Conservation (phyloP, 2,888 invertebrate genomes). For the Drosophila subsilvestris region DNA sequence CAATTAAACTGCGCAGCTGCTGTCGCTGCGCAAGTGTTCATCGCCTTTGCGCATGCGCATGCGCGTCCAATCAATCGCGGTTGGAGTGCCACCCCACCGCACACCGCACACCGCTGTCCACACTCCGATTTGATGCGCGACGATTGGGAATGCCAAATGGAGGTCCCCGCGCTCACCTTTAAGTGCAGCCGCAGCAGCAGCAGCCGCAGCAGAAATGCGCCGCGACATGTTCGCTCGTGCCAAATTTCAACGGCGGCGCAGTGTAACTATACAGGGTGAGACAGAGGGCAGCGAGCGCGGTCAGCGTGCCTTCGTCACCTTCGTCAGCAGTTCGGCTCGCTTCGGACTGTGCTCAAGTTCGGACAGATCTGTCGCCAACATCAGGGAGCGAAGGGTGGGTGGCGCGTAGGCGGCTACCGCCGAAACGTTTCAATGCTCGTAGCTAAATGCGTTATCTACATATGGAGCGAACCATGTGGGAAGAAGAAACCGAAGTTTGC, state of each 20-base stretch:
- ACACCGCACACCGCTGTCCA: constrained; percentile 18
- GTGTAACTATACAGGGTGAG: too few species aligned
- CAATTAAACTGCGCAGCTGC: constrained; percentile 59
- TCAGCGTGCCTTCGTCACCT: neutral
- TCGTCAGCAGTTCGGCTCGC: neutral
- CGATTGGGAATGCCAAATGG: constrained; percentile 54
- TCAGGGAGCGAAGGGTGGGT: constrained; percentile 17
- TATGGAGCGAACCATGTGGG: constrained; percentile 9
- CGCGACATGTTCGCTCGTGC: constrained; percentile 35
- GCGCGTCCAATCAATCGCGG: constrained; percentile 52
- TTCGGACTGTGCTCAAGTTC: neutral
- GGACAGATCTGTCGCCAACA: neutral
- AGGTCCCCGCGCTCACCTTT: constrained; percentile 41
- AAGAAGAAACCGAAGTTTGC: constrained; percentile 12
- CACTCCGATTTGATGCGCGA: constrained; percentile 38
- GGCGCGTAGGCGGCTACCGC: constrained; percentile 9
- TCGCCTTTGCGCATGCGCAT: constrained; percentile 34
- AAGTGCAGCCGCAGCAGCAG: neutral
- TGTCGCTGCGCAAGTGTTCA: constrained; percentile 27
- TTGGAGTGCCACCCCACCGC: neutral
- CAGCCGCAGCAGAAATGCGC: constrained; percentile 34
- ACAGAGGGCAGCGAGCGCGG: neutral
- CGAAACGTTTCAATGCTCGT: neutral
- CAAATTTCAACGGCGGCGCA: neutral
- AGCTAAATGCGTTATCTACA: constrained; percentile 22